Evolutionary conservation across 2,888 invertebrate species (phyloP).

Genomic region (Tribolium freemani): DNA sequence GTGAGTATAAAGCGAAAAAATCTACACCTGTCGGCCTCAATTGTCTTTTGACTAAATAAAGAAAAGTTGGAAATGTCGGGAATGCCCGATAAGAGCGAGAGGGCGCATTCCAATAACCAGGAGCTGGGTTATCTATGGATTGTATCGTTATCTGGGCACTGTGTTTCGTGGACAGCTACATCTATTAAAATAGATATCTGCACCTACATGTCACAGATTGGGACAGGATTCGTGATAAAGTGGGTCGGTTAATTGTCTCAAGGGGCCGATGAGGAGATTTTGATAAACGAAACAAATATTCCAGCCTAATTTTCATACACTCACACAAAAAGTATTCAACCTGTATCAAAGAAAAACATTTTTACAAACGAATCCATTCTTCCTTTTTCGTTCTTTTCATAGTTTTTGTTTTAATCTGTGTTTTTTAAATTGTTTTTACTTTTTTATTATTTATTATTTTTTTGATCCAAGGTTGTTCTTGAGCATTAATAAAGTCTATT

Average conservation of each 20-base stretch:
- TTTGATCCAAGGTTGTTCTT: too few species aligned
- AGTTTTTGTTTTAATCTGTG: too few species aligned
- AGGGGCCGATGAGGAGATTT: conserved; percentile 2
- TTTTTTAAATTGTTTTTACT: too few species aligned
- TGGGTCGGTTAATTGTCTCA: conserved; percentile 57
- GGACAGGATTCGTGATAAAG: conserved; percentile 53
- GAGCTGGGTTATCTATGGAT: conserved; percentile 54
- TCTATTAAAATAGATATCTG: conserved; percentile 62
- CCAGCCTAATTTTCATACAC: too few species aligned
- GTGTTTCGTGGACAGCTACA: conserved; percentile 61
- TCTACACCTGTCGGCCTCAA: background rate
- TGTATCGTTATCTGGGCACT: conserved; percentile 58
- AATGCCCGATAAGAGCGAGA: conserved; percentile 51
- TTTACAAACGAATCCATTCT: too few species aligned
- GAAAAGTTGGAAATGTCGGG: conserved; percentile 23
- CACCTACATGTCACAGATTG: conserved; percentile 30
- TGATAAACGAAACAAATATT: background rate
- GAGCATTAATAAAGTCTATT: too few species aligned
- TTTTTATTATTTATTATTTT: too few species aligned
- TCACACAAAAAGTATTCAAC: too few species aligned
- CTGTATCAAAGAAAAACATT: too few species aligned
- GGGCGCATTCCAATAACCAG: conserved; percentile 47
- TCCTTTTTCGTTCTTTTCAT: too few species aligned
- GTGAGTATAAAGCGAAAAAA: background rate
- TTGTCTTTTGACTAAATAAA: background rate